Evolutionary conservation across 1,140 invertebrate species (phyloP), one percentile per base, ranked within the genome.

Genomic region (Hydropsyche tenuis): DNA sequence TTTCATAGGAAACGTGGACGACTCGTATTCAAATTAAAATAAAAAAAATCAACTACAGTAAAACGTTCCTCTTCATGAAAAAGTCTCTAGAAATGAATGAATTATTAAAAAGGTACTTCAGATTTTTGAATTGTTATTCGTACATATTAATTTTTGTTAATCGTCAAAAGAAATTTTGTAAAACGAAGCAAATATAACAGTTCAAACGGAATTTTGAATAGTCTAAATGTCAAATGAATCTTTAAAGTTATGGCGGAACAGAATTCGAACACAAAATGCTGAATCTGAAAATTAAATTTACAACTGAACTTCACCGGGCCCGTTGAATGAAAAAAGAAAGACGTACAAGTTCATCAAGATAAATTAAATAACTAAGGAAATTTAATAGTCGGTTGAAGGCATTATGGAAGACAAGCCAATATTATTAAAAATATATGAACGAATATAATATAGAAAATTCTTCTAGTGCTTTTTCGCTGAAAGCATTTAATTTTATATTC

Each of bases 401-500:
- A 22, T 48, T 48, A 9, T 60, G 20, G 25, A 14, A 60, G 5
- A 60, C 56, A 25, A n/a, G 23, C 56, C 25, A 22, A 60, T 60
- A 60, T 60, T 60, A 60, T 22, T 25, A 60, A 60, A 60, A 20
- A 53, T 53, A 60, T 60, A 60, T 25, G 20, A 53, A 18, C 16
- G 20, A 18, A 53, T 60, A 22, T 60, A 60, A 60, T 60, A 37
- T n/a, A 18, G 56, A 60, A 9, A 56, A 60, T 60, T 60, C 56
- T 60, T 25, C 56, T 20, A 27, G 22, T 9, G 48, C 6, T n/a
- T 53, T 18, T 18, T 53, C 5, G 22, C 23, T n/a, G 30, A 37
- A 37, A 37, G 23, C 22, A 60, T 60, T 60, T 60, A 60, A 60
- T 60, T 60, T 60, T 20, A 60, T 60, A 60, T 60, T 60, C 56